Base-by-base conservation (phyloP, 2,797 vertebrate genomes). In the Myotis myotis region DNA sequence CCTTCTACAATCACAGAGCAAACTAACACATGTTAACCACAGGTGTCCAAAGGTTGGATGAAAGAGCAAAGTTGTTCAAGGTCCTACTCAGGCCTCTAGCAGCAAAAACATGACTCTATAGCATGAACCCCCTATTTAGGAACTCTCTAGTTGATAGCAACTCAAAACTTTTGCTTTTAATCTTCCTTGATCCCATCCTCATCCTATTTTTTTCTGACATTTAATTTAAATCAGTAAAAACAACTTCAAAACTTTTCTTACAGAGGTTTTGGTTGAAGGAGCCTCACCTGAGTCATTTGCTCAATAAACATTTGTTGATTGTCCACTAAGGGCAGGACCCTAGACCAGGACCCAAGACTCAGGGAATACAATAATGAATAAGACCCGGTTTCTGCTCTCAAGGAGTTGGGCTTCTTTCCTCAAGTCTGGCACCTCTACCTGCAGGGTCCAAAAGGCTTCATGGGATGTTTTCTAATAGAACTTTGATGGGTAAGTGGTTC, bases 171-270 rank as follows among this genome's bases (percentile, higher is more conserved):
- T 75, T 87, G n/a, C 4, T 78, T 81, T 47, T 78, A 78, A 84
- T 53, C 20, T 55, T 95, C 15, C 12, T 94, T 94, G 38, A 30
- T 92, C n/a, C n/a, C 3, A 82, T 71, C 4, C 53, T 60, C 6
- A 62, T 1, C 22, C 15, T 1, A 55, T 12, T 30, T 92, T 92
- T 92, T 94, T 74, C 82, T 82, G 28, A 51, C 19, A 76, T 90
- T 95, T 93, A 93, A 84, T 87, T 95, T 57, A 90, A 90, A 81
- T 49, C 62, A 95, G 51, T n/a, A 84, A 84, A 88, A 96, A 76
- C 8, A 84, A 74, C 25, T 53, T 94, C 15, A 62, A 92, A 71
- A 55, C 19, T 38, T 55, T 76, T 71, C 38, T 91, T 94, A 33
- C 36, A 86, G 83, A 88, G 12, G 20, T 75, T 83, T 91, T 89